Percentiles rank a stretch among this genome's conserved stretches.
Evolutionary conservation across 2,113 vertebrate species (phyloP).

Genomic region (Podilymbus podiceps): DNA sequence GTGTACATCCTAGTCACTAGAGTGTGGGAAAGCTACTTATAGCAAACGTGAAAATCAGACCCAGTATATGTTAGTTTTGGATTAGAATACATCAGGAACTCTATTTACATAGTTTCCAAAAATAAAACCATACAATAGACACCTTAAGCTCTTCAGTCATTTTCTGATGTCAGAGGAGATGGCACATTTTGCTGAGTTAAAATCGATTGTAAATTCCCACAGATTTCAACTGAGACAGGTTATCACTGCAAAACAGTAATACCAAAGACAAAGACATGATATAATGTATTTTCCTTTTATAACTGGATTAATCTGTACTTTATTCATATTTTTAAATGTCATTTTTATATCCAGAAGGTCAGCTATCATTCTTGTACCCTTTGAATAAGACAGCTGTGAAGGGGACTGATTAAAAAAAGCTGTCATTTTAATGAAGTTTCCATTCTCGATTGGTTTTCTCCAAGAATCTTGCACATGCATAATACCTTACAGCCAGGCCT

Average conservation of each 20-base stretch:
- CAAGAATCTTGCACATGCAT: neutral
- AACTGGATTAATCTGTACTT: slow-evolving; percentile 14
- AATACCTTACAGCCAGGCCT: neutral
- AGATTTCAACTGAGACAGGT: neutral
- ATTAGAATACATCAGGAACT: neutral
- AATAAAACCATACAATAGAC: neutral
- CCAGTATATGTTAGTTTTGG: neutral
- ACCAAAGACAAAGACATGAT: neutral
- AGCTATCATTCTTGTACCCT: slow-evolving; percentile 6
- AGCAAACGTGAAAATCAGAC: neutral
- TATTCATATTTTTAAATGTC: slow-evolving; percentile 32
- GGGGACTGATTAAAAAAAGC: neutral
- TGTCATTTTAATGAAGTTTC: slow-evolving; percentile 55
- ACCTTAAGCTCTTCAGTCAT: neutral
- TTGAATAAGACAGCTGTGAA: slow-evolving; percentile 36
- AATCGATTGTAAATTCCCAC: slow-evolving; percentile 10
- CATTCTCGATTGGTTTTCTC: neutral
- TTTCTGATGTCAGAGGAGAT: neutral
- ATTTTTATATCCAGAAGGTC: slow-evolving; percentile 39
- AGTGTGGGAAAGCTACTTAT: neutral
- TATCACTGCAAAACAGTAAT: slow-evolving; percentile 2
- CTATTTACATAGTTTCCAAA: neutral
- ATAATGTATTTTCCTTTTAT: neutral
- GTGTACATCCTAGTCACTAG: neutral
- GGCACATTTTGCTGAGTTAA: neutral